Base-by-base conservation (phyloP, 2,113 vertebrate species). In the Mormoops blainvillei region DNA sequence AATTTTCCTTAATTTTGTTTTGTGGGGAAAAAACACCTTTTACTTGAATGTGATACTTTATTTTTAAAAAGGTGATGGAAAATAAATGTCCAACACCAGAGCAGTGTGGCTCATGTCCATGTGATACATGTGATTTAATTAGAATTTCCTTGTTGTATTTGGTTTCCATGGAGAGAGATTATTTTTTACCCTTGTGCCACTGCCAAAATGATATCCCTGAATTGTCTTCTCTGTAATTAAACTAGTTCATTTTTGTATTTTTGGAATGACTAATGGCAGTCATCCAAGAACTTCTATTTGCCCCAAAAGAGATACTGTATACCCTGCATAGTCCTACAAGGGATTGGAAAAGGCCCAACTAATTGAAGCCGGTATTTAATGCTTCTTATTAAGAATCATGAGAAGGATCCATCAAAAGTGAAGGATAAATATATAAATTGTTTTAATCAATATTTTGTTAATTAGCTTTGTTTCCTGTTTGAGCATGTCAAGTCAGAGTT, bases 201-300 rank as follows among this genome's bases (percentile, higher is more conserved):
- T 95, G 98, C 95, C 96, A 98, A 95, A 73, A 63, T 71, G 71
- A 91, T 97, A 90, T 92, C 84, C 93, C 91, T 73, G 67, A 94
- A 97, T 95, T 97, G 97, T 76, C 22, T 68, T 89, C 88, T 97
- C 94, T 97, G 85, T 96, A 98, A 98, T 98, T 98, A 98, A 98
- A 97, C 24, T 63, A 87, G 95, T 96, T 4, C 78, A 93, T 96
- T 97, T 98, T 94, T 97, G 61, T 68, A 92, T 91, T 92, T 96
- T 95, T 95, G 84, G 81, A 98, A 97, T 87, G 95, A 96, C 68
- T 84, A 45, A 83, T 94, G 83, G 78, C 31, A 94, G 87, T 96
- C 73, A 13, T 95, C 91, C 96, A 86, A 77, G 71, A 86, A 65
- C 50, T 93, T 96, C 94, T 65, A 76, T 82, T 68, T 74, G 3